Base-by-base conservation (phyloP, 2,113 vertebrate genomes). In the Cheirogaleus medius region DNA sequence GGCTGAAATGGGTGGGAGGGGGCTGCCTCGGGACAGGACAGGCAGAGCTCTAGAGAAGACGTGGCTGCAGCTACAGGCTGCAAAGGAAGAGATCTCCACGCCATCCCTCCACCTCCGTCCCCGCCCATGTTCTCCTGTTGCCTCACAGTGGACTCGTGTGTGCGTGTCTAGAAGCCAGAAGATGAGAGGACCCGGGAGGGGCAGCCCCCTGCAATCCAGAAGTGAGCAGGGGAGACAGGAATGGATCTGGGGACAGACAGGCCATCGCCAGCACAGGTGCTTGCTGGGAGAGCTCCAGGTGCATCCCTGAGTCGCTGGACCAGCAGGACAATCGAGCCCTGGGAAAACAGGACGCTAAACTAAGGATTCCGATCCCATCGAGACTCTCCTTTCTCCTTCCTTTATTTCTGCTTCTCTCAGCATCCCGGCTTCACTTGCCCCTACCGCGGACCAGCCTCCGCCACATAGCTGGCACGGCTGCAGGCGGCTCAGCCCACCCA, bases 391-490 rank as follows among this genome's bases (percentile, higher is more conserved):
- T 23, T 9, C 3, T 47, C 29, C 73, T 21, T 27, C 1, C 0
- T 7, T 18, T 14, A 11, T 5, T 15, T 52, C 54, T n/a, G 42
- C 73, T 2, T 1, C 6, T 8, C 93, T 68, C 8, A 6, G 78
- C 13, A 12, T 23, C 39, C 29, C 37, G 6, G 20, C 7, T 0
- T 29, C 27, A 2, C 8, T 6, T 44, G 29, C n/a, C 8, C 44
- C 29, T 14, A 4, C n/a, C 15, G 0, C 27, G 42, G 39, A 13
- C 13, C 25, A 10, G 23, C 49, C 44, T 13, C 52, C 27, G 42
- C 25, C n/a, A 10, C 58, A 39, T 9, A 14, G 1, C 0, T 2
- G 21, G 32, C 6, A 0, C 0, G 0, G 29, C 34, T 23, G 11
- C 44, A 25, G 5, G 6, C 27, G 37, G 64, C n/a, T 42, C 39